Evolutionary conservation across 2,888 invertebrate genomes (phyloP).

Genomic region (Cheilosia variabilis): DNA sequence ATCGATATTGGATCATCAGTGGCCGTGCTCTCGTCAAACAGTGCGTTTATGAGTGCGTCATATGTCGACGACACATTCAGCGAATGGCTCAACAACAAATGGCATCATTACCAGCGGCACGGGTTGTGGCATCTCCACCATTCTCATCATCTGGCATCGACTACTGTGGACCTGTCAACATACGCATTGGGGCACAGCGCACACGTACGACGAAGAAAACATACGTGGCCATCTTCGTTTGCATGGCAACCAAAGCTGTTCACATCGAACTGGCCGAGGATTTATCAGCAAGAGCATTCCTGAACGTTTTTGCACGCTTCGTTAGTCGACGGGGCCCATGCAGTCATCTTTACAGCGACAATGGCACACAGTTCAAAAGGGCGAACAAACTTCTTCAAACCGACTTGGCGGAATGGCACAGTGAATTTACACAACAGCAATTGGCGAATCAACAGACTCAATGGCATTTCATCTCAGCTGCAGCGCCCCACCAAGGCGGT

Average conservation of each 20-base stretch:
- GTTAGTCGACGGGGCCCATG: slow-evolving; percentile 5
- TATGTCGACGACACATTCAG: slow-evolving; percentile 14
- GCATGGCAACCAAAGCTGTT: slow-evolving; percentile 30
- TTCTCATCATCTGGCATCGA: slow-evolving; percentile 19
- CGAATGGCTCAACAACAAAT: slow-evolving; percentile 18
- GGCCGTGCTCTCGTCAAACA: slow-evolving; percentile 23
- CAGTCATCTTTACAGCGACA: not conserved
- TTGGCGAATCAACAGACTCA: not conserved
- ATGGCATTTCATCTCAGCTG: too few species aligned
- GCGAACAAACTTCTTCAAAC: slow-evolving; percentile 7
- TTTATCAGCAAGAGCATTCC: slow-evolving; percentile 29
- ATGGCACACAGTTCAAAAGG: slow-evolving; percentile 8
- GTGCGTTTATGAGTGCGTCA: slow-evolving; percentile 21
- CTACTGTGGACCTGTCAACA: slow-evolving; percentile 10
- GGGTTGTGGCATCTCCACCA: slow-evolving; percentile 9
- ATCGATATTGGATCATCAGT: slow-evolving; percentile 29
- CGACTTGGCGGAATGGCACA: not conserved
- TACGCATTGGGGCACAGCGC: slow-evolving; percentile 11
- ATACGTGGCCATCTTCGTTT: slow-evolving; percentile 29
- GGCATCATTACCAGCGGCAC: slow-evolving; percentile 12
- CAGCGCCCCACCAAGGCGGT: not conserved
- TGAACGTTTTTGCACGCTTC: slow-evolving; percentile 24
- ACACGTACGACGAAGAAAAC: slow-evolving; percentile 29
- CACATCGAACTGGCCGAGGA: slow-evolving; percentile 17
- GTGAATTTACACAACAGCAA: not conserved